Evolutionary conservation across 2,113 vertebrate genomes (phyloP), one percentile per base, ranked within the genome.

Genomic region (Caretta caretta): DNA sequence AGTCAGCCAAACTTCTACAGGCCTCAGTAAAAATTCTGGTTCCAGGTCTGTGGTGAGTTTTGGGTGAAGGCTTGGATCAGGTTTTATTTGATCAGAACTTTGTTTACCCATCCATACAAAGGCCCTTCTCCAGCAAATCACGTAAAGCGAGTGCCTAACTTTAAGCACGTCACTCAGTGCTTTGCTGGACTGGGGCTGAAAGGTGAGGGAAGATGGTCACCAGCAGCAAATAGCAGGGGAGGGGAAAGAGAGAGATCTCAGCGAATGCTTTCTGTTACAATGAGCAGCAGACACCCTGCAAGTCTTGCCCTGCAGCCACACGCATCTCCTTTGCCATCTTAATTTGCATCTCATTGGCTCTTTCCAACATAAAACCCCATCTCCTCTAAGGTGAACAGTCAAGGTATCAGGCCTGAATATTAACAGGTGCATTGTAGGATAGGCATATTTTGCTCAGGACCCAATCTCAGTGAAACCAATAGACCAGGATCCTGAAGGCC

Each of bases 151-250:
- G 9, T 5, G n/a, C 35, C 65, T 38, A 94, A 87, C 29, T 93
- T 89, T 92, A 93, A 95, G 85, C 62, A 50, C 13, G 16, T 83
- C 90, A 94, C 92, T 96, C 92, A 96, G 94, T 86, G 86, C 12
- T 94, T 95, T 48, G 49, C 82, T 85, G 92, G 51, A 54, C 1
- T 65, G 65, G 62, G 83, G 53, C 95, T 87, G 84, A 83, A 72
- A 80, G 94, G 85, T 92, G 90, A 92, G 94, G 86, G 87, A 90
- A 76, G 92, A 93, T 72, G 87, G 53, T 92, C 94, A 88, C 51
- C 93, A 96, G 93, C 89, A 92, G 62, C 69, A 54, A 62, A 29
- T 31, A 62, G 27, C 57, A 62, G 27, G 27, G 10, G 69, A 59
- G 5, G 57, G 1, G 80, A 95, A 65, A 38, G 89, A 90, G 62